Conservation (phyloP, 2,113 vertebrate genomes). For the Lophotis ruficrista region DNA sequence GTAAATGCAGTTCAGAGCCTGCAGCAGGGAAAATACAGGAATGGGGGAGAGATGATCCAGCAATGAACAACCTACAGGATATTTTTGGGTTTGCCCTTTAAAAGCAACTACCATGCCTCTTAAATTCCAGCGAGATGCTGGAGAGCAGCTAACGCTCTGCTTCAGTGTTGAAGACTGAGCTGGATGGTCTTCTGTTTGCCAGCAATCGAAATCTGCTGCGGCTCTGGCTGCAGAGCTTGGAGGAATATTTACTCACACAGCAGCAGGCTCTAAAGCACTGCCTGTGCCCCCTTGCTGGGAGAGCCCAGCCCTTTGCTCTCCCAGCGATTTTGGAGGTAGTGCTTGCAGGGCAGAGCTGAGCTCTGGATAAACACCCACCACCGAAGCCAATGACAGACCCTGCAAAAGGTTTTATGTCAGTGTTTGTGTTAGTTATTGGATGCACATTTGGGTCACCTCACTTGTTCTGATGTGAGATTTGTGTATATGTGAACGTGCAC, state of each 20-base stretch:
- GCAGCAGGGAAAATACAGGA: neutral
- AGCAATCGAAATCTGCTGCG: neutral
- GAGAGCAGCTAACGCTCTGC: neutral
- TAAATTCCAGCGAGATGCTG: neutral
- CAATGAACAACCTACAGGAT: neutral
- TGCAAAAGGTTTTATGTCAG: neutral
- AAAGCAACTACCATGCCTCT: neutral
- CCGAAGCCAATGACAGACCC: neutral
- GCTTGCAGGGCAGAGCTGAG: neutral
- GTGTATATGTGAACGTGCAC: neutral
- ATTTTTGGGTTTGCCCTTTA: neutral
- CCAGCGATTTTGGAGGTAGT: neutral
- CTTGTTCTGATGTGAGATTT: neutral
- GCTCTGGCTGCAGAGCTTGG: neutral
- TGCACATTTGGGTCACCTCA: neutral
- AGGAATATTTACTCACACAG: neutral
- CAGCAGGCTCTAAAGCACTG: neutral
- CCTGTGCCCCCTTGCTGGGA: rapidly evolving
- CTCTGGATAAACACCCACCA: neutral
- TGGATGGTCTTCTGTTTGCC: neutral
- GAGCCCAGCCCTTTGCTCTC: neutral
- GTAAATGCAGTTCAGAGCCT: neutral
- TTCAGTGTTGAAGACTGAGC: neutral
- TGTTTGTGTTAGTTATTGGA: neutral
- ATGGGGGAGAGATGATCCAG: neutral